These are phyloP conservation scores for Trachelus troglodyta DNA, from an alignment of 2,888 invertebrate species.

Conservation along the genomic window DNA sequence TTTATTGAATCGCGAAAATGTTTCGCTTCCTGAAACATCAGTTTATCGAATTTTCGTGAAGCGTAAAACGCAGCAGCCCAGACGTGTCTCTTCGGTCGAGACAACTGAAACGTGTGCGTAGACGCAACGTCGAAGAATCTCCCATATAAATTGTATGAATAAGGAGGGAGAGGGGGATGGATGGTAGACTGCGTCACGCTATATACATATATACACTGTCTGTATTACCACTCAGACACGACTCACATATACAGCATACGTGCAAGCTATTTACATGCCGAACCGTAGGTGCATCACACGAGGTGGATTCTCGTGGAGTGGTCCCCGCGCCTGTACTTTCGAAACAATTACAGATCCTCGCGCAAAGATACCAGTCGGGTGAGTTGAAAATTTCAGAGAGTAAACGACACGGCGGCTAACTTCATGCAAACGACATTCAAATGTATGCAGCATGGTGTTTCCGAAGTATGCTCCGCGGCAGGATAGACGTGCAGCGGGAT, in stretches of 20 bases:
- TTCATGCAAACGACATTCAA: background rate
- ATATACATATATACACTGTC: background rate
- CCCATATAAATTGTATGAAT: background rate
- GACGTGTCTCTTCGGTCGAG: background rate
- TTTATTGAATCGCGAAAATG: background rate
- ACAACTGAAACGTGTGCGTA: background rate
- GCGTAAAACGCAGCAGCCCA: background rate
- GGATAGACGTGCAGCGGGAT: background rate
- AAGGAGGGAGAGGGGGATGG: background rate
- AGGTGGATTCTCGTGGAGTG: background rate
- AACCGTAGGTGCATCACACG: background rate
- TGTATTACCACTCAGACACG: background rate
- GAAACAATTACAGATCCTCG: background rate
- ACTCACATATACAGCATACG: background rate
- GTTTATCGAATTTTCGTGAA: background rate
- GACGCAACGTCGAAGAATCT: background rate
- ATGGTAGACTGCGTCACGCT: background rate
- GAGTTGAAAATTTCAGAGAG: background rate
- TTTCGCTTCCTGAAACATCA: background rate
- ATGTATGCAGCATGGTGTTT: background rate
- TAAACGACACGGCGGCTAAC: background rate
- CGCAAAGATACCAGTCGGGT: background rate
- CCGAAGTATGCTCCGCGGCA: background rate
- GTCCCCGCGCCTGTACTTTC: background rate
- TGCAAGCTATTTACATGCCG: background rate